Conservation (phyloP, 1,140 invertebrate species). For the Melitaea cinxia region DNA sequence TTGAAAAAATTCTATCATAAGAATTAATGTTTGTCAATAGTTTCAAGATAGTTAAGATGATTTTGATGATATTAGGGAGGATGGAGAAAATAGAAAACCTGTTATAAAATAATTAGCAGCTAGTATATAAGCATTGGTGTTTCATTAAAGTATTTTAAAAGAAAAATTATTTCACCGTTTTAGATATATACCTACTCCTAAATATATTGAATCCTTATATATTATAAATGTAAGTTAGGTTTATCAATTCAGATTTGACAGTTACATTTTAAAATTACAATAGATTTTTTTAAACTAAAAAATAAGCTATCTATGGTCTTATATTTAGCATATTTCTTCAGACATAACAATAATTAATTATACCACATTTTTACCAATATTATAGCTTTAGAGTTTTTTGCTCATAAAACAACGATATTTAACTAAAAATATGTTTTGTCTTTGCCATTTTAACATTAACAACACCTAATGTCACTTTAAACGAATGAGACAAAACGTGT, state of each 20-base stretch:
- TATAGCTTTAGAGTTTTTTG: not conserved
- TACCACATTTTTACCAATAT: not conserved
- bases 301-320: not conserved
- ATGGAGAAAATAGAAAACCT: no score
- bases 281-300: not conserved
- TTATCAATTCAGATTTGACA: not conserved
- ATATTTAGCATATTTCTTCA: not conserved
- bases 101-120: no score
- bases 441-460: not conserved
- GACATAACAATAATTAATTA: not conserved
- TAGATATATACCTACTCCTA: not conserved
- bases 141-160: no score
- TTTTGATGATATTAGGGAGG: no score
- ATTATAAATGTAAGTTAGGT: not conserved
- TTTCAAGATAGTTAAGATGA: no score
- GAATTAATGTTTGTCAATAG: no score
- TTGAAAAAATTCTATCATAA: no score
- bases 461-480: not conserved
- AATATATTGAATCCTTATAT: not conserved
- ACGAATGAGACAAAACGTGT: not conserved
- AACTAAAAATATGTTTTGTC: not conserved
- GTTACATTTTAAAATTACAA: not conserved
- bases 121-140: no score
- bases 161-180: not conserved
- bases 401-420: not conserved